Percentiles rank a stretch among this genome's conserved stretches.
These are phyloP conservation scores for Hippolais icterina DNA, from an alignment of 2,113 vertebrate species.

Conservation along the genomic window DNA sequence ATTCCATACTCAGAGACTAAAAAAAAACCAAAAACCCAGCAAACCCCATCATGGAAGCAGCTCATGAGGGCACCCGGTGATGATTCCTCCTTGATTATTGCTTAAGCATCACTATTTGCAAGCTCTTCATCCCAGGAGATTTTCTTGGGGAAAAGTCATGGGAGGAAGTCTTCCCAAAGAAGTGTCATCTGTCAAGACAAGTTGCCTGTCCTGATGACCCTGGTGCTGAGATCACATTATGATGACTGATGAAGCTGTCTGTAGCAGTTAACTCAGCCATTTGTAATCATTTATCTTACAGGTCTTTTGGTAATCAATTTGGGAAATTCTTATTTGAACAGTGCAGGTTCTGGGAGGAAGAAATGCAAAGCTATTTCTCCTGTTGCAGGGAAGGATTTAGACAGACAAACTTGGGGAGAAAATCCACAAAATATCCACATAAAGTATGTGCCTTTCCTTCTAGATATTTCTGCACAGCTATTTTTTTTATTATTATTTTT, in stretches of 20 bases:
- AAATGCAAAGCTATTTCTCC: not conserved
- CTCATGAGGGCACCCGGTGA: not conserved
- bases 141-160: slow-evolving; percentile 5
- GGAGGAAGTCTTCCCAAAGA: slow-evolving; percentile 20
- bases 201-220: slow-evolving; percentile 55
- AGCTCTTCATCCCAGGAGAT: not conserved
- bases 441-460: not conserved
- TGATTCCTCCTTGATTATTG: slow-evolving; percentile 44
- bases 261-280: slow-evolving; percentile 63
- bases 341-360: not conserved
- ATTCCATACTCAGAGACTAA: not conserved
- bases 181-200: slow-evolving; percentile 63
- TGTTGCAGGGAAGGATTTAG: slow-evolving; percentile 30
- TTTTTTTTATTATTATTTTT: not conserved
- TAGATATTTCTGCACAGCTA: not conserved
- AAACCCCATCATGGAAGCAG: not conserved
- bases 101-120: not conserved
- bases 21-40: not conserved
- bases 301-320: slow-evolving; percentile 50
- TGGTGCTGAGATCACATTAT: slow-evolving; percentile 38
- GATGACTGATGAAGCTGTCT: slow-evolving; percentile 66
- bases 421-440: not conserved
- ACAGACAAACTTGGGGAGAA: not conserved
- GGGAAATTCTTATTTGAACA: slow-evolving; percentile 54
- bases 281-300: slow-evolving; percentile 71